Conservation (phyloP, 2,113 vertebrate species). For the Toxostoma redivivum region DNA sequence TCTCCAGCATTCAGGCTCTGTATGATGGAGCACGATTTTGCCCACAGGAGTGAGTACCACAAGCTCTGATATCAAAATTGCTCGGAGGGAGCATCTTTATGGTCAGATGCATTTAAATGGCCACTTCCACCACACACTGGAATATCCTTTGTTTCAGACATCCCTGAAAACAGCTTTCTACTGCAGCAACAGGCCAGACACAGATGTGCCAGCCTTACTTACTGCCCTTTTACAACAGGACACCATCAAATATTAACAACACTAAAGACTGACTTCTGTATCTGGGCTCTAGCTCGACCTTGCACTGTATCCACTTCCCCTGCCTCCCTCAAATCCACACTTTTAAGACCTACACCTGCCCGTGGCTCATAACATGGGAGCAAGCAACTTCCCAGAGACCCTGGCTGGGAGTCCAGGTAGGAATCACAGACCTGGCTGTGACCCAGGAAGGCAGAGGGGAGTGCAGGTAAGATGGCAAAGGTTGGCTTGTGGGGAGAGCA, state of each 20-base stretch:
- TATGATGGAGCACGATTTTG: not conserved
- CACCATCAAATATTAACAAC: not conserved
- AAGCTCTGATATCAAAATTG: not conserved
- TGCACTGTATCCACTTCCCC: not conserved
- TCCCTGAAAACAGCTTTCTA: not conserved
- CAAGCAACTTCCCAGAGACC: not conserved
- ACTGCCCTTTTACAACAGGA: not conserved
- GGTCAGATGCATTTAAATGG: conserved; percentile 35
- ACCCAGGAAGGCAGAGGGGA: not conserved
- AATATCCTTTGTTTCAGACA: conserved; percentile 7
- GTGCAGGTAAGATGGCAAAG: not conserved
- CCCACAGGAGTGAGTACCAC: not conserved
- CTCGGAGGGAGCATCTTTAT: conserved; percentile 14
- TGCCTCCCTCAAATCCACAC: not conserved
- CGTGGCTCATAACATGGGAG: not conserved
- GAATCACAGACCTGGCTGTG: not conserved
- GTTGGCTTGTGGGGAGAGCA: not conserved
- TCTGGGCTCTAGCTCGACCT: not conserved
- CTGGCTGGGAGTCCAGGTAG: fast-evolving
- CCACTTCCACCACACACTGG: not conserved
- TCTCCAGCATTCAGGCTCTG: not conserved
- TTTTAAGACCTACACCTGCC: not conserved
- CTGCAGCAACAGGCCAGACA: not conserved
- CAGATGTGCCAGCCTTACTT: not conserved
- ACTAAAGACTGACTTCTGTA: not conserved